These are phyloP conservation scores for Dermatemys mawii DNA, from an alignment of 2,113 vertebrate genomes.

Conservation along the genomic window DNA sequence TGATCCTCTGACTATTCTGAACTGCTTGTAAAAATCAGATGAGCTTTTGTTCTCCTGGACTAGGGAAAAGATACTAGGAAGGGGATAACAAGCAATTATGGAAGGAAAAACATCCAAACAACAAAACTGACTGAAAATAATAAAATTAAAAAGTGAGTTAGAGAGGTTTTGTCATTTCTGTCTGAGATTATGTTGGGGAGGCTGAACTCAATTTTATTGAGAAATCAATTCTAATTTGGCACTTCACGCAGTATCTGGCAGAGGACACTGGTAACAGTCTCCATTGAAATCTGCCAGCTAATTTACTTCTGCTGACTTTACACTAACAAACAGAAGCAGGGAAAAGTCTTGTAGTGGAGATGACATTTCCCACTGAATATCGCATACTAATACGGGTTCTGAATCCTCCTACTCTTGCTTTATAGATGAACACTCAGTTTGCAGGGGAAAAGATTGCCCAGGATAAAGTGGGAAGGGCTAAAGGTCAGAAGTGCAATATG, in stretches of 20 bases:
- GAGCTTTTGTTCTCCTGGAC: conserved; percentile 45
- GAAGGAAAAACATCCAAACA: conserved; percentile 68
- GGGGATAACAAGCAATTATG: conserved; percentile 46
- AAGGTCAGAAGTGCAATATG: conserved; percentile 22
- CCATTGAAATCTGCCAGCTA: conserved; percentile 76
- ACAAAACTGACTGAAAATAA: conserved; percentile 74
- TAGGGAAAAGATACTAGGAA: conserved; percentile 58
- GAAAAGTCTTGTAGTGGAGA: conserved; percentile 18
- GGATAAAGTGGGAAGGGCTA: neutral
- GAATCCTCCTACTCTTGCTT: conserved; percentile 17
- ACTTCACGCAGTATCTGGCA: conserved; percentile 74
- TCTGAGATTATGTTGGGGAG: conserved; percentile 74
- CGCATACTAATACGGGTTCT: neutral
- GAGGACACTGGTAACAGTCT: conserved; percentile 71
- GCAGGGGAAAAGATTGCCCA: neutral
- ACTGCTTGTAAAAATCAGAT: conserved; percentile 24
- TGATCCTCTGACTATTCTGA: conserved; percentile 2
- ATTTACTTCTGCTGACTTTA: conserved; percentile 75
- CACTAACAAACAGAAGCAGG: conserved; percentile 69
- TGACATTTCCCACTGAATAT: conserved; percentile 54
- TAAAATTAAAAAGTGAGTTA: conserved; percentile 70
- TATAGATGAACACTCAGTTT: conserved; percentile 50
- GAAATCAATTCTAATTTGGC: conserved; percentile 86
- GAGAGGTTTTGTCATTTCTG: conserved; percentile 75
- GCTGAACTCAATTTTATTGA: conserved; percentile 83